Conservation (phyloP, 1,140 invertebrate genomes). For the Steinernema feltiae region DNA sequence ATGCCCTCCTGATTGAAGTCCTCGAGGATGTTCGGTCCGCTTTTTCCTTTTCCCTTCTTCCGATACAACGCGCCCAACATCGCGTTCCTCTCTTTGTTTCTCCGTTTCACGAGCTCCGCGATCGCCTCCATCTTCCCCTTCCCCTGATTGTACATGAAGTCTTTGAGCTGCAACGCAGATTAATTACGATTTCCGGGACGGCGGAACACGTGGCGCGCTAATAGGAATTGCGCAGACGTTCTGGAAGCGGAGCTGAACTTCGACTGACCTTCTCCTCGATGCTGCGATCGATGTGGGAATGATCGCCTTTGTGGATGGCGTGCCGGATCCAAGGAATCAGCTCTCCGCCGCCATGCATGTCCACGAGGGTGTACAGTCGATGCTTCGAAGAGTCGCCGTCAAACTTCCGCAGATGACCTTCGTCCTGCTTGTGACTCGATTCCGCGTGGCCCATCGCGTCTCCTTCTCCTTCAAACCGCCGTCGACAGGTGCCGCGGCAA, state of each 20-base stretch:
- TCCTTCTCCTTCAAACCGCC: background rate
- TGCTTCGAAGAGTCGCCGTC: conserved; percentile 16
- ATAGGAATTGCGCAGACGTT: background rate
- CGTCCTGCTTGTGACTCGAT: background rate
- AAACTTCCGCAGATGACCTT: background rate
- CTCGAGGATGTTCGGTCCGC: conserved; percentile 56
- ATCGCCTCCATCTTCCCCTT: conserved; percentile 55
- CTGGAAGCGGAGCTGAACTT: background rate
- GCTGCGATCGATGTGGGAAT: conserved; percentile 51
- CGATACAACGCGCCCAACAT: conserved; percentile 49
- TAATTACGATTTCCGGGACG: background rate
- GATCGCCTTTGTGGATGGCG: conserved; percentile 49
- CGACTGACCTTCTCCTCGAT: conserved; percentile 38
- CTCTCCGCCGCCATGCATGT: conserved; percentile 50
- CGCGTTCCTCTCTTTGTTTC: conserved; percentile 57
- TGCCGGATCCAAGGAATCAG: conserved; percentile 54
- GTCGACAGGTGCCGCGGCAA: background rate
- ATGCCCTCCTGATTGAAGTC: conserved; percentile 56
- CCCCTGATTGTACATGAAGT: conserved; percentile 53
- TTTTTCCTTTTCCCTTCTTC: conserved; percentile 58
- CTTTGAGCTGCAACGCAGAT: conserved; percentile 10
- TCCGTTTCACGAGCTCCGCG: conserved; percentile 52
- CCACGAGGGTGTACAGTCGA: conserved; percentile 40
- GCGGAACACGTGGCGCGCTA: background rate
- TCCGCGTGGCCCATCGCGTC: background rate